A percentile compares a stretch with the other conserved stretches of the same genome.
Evolutionary conservation across 2,113 vertebrate genomes (phyloP).

Genomic region (Callipepla squamata): DNA sequence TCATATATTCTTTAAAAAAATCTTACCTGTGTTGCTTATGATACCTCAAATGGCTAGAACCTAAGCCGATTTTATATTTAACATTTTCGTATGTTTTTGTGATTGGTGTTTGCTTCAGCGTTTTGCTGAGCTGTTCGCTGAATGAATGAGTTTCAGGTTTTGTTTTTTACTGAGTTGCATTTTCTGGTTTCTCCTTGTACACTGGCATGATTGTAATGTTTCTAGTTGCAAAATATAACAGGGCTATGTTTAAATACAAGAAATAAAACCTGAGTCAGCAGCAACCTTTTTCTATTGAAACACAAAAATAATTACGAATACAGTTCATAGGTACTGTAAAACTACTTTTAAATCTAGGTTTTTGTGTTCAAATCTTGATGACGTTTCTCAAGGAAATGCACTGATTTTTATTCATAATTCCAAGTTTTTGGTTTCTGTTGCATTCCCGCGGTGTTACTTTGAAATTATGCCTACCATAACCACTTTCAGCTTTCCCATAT

Average conservation of each 20-base stretch:
- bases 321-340: not conserved
- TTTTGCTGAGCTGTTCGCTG: not conserved
- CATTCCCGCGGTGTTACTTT: not conserved
- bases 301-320: not conserved
- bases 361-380: not conserved
- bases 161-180: not conserved
- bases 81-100: not conserved
- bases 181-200: not conserved
- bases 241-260: not conserved
- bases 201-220: not conserved
- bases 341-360: not conserved
- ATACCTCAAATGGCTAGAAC: conserved; percentile 38
- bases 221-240: not conserved
- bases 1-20: conserved; percentile 58
- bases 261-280: not conserved
- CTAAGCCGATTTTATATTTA: not conserved
- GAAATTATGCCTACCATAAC: not conserved
- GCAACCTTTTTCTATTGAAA: not conserved
- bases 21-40: conserved; percentile 57
- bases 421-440: not conserved
- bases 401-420: not conserved
- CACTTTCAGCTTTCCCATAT: not conserved
- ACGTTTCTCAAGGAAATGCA: not conserved
- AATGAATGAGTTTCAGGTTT: not conserved
- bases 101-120: not conserved